These are phyloP conservation scores for Ceratoteleas bidentatus DNA, from an alignment of 1,140 invertebrate genomes.

Conservation along the genomic window DNA sequence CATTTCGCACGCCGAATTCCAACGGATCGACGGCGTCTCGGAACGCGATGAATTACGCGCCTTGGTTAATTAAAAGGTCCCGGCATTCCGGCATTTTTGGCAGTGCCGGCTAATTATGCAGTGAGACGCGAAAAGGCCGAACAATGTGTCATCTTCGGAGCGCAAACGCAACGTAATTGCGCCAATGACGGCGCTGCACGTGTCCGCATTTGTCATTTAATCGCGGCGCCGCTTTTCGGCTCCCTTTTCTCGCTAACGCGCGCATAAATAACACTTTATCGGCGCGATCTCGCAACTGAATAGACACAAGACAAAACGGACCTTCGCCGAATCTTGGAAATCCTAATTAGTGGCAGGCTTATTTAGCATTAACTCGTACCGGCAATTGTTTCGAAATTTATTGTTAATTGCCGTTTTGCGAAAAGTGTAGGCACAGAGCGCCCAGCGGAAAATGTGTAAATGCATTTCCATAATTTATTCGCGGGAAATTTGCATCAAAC, in stretches of 20 bases:
- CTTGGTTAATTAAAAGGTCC: constrained; percentile 34
- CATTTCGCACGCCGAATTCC: constrained; percentile 39
- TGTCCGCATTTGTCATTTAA: constrained; percentile 29
- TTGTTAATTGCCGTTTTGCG: too few relatives aligned
- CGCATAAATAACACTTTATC: constrained; percentile 26
- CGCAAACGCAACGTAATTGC: constrained; percentile 26
- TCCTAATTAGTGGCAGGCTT: background rate
- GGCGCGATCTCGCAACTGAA: background rate
- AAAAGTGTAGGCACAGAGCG: too few relatives aligned
- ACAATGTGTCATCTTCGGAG: constrained; percentile 26
- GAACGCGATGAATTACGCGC: constrained; percentile 14
- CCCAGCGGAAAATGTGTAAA: too few relatives aligned
- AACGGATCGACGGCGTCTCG: constrained; percentile 14
- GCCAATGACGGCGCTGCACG: constrained; percentile 21
- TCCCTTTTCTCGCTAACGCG: constrained; percentile 13
- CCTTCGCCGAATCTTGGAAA: background rate
- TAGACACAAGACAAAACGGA: constrained; percentile 3
- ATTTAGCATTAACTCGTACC: background rate
- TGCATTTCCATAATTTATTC: too few relatives aligned
- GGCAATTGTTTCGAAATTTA: too few relatives aligned
- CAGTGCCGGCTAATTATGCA: constrained; percentile 11
- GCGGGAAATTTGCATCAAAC: too few relatives aligned
- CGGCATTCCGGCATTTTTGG: constrained; percentile 9
- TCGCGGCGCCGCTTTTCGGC: constrained; percentile 10
- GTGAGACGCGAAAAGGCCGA: background rate